Conservation (phyloP, 2,797 vertebrate species). For the Vipera latastei region DNA sequence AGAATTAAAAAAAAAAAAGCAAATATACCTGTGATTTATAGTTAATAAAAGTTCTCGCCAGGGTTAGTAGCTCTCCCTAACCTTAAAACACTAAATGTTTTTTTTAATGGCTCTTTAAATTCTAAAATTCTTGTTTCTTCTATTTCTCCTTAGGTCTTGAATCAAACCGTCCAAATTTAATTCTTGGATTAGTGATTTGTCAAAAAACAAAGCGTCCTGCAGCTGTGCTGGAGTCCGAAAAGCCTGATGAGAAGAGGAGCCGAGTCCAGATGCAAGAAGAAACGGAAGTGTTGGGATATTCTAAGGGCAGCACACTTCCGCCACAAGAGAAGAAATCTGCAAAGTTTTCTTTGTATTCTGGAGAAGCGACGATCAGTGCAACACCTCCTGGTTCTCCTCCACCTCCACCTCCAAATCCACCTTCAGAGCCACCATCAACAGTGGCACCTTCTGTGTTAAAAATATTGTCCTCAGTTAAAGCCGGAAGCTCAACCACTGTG, state of each 20-base stretch:
- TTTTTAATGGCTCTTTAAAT: not conserved
- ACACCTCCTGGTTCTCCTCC: conserved; percentile 80
- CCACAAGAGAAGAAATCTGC: conserved; percentile 76
- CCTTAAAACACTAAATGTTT: not conserved
- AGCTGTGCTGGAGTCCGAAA: conserved; percentile 70
- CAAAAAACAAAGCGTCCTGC: conserved; percentile 85
- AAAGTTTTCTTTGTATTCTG: conserved; percentile 75
- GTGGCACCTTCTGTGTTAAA: conserved; percentile 69
- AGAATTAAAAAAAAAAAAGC: not conserved
- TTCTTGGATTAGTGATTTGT: conserved; percentile 90
- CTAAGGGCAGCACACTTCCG: conserved; percentile 62
- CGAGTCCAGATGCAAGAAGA: conserved; percentile 78
- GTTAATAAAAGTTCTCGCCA: not conserved
- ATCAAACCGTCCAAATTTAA: conserved; percentile 87
- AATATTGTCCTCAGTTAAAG: conserved; percentile 65
- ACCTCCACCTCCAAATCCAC: conserved; percentile 50
- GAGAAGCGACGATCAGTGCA: conserved; percentile 68
- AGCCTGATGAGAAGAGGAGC: conserved; percentile 81
- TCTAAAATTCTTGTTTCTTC: conserved; percentile 49
- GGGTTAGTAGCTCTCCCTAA: not conserved
- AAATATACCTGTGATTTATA: not conserved
- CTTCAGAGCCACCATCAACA: conserved; percentile 61
- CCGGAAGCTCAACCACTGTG: conserved; percentile 47
- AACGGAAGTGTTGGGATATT: conserved; percentile 66
- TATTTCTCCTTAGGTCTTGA: conserved; percentile 84